A percentile compares a stretch with the other conserved stretches of the same genome.
phyloP scores from a whole-genome alignment of 1,140 invertebrate species.

The Charaxes varanes region DNA sequence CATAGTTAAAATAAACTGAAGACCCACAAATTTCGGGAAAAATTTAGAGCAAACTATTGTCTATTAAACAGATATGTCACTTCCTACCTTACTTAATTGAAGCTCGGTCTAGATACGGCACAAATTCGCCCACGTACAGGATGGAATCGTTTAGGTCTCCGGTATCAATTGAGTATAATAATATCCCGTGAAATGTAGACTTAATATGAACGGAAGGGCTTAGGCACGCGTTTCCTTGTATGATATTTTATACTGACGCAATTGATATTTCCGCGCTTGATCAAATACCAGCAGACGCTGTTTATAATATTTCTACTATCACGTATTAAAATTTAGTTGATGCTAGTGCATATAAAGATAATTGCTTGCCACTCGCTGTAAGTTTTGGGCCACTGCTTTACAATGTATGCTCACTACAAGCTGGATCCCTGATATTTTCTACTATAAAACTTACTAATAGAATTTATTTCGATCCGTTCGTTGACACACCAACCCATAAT shows the following conservation, averaged over 20 bases:
- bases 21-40: background rate
- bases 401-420: no score
- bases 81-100: constrained; percentile 21
- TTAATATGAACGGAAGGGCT: constrained; percentile 1
- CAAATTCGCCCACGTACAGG: constrained; percentile 15
- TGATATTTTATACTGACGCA: constrained; percentile 1
- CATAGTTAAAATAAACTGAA: background rate
- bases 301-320: background rate
- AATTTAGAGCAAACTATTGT: background rate
- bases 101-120: constrained; percentile 14
- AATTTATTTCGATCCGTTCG: no score
- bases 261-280: no score
- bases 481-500: no score
- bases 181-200: constrained; percentile 6
- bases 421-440: no score
- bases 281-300: no score
- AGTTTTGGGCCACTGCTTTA: no score
- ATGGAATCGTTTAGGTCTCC: constrained; percentile 18
- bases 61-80: constrained; percentile 15
- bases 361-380: no score
- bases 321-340: no score
- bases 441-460: no score
- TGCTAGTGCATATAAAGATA: no score
- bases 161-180: constrained; percentile 18
- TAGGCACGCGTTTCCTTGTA: constrained; percentile 5